A percentile compares a stretch with the other conserved stretches of the same genome.
Conservation (phyloP, 92 coral and sea anemone genomes). For the Virgularia gustaviana region DNA sequence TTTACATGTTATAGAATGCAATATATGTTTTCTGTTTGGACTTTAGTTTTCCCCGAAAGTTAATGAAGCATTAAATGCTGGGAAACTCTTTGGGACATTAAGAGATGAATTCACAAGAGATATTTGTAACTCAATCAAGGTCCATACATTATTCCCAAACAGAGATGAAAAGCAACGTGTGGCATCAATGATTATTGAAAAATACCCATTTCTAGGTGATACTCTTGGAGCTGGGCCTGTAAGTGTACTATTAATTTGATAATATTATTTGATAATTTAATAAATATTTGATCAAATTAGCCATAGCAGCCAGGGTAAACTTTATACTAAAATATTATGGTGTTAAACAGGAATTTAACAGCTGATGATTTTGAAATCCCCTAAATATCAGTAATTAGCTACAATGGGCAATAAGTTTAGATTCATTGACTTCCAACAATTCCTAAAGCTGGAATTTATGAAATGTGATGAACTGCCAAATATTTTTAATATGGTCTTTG, state of each 20-base stretch:
- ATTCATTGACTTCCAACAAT: too few species aligned
- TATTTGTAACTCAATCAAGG: slow-evolving; percentile 2
- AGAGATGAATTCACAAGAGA: slow-evolving; percentile 5
- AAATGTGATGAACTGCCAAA: too few species aligned
- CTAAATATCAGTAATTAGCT: too few species aligned
- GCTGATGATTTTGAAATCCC: too few species aligned
- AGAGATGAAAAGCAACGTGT: slow-evolving; percentile 15
- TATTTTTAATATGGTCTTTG: too few species aligned
- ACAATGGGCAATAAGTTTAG: too few species aligned
- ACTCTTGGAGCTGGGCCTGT: slow-evolving; percentile 1
- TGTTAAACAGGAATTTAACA: too few species aligned
- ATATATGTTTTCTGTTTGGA: background rate
- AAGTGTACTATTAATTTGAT: background rate
- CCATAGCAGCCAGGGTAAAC: too few species aligned
- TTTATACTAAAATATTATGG: too few species aligned
- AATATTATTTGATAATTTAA: too few species aligned
- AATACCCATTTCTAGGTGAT: background rate
- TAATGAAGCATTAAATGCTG: slow-evolving; percentile 5
- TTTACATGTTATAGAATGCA: background rate
- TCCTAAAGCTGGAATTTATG: too few species aligned
- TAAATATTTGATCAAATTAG: too few species aligned
- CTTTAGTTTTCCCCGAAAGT: slow-evolving; percentile 1
- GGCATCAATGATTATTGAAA: slow-evolving; percentile 11
- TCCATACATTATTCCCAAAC: background rate
- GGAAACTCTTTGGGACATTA: background rate